Conservation (phyloP, 2,113 vertebrate species). For the Aspidoscelis tigris region DNA sequence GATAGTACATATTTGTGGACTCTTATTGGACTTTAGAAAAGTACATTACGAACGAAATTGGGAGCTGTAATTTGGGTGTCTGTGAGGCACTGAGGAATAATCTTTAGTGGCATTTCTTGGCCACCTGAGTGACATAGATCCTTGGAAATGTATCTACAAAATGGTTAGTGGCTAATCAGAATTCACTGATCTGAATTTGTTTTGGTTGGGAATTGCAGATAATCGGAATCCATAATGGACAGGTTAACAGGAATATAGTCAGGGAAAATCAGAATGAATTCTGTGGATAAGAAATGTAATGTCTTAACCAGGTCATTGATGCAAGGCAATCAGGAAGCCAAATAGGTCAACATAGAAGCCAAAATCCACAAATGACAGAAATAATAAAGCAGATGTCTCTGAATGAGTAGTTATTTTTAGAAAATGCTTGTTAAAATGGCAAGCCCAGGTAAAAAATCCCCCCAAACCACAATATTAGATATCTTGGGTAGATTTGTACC, state of each 20-base stretch:
- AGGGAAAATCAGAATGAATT: neutral
- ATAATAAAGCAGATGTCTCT: neutral
- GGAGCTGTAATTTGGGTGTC: neutral
- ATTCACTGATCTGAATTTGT: neutral
- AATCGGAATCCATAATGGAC: neutral
- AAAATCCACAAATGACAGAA: slow-evolving; percentile 17
- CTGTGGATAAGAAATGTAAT: neutral
- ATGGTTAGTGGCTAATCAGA: neutral
- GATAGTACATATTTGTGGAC: neutral
- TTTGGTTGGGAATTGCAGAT: neutral
- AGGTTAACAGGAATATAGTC: neutral
- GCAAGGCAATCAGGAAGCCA: neutral
- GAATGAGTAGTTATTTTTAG: neutral
- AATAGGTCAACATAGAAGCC: neutral
- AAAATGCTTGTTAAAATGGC: slow-evolving; percentile 5
- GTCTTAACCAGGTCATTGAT: slow-evolving; percentile 8
- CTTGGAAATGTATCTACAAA: neutral
- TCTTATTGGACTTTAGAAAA: neutral
- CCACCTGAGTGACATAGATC: neutral
- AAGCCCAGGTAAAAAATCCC: neutral
- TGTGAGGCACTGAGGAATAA: neutral
- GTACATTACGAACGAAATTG: too few species aligned
- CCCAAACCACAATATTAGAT: neutral
- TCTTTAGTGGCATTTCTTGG: neutral
- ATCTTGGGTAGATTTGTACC: neutral